A percentile compares a stretch with the other conserved stretches of the same genome.
Evolutionary conservation across 2,888 invertebrate genomes (phyloP).

Genomic region (Oasisia sp.): DNA sequence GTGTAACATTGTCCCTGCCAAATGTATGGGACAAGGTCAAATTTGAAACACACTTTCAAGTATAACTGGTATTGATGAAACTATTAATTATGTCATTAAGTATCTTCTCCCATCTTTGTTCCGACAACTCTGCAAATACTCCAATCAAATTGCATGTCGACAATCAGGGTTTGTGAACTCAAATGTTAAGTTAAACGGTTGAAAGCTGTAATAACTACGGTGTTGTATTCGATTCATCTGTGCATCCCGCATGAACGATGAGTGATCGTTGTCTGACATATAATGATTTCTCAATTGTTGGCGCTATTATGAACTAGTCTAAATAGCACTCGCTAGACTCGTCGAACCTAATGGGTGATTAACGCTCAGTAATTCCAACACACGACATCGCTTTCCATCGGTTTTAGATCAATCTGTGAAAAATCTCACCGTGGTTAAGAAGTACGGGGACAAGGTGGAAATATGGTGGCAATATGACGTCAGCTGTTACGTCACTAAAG

Average conservation of each 20-base stretch:
- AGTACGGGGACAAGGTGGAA: not conserved
- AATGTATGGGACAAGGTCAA: not conserved
- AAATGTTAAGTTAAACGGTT: not conserved
- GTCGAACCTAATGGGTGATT: not conserved
- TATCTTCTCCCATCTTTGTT: too few relatives aligned
- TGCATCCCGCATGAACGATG: not conserved
- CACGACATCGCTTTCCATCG: not conserved
- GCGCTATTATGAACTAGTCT: not conserved
- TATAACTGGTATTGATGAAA: not conserved
- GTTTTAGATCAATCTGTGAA: not conserved
- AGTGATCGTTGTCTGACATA: not conserved
- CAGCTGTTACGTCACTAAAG: not conserved
- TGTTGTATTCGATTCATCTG: not conserved
- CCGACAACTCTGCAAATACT: too few relatives aligned
- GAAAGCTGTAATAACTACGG: not conserved
- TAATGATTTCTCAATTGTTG: not conserved
- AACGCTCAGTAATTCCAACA: not conserved
- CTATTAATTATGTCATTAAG: too few relatives aligned
- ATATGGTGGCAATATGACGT: not conserved
- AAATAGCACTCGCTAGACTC: not conserved
- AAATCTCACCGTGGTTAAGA: not conserved
- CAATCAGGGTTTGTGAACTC: too few relatives aligned
- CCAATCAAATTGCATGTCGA: too few relatives aligned
- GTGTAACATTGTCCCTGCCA: not conserved
- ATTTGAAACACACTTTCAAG: not conserved